Percentiles rank a stretch among this genome's conserved stretches.
These are phyloP conservation scores for Lepus timidus DNA, from an alignment of 2,113 vertebrate species.

Conservation along the genomic window DNA sequence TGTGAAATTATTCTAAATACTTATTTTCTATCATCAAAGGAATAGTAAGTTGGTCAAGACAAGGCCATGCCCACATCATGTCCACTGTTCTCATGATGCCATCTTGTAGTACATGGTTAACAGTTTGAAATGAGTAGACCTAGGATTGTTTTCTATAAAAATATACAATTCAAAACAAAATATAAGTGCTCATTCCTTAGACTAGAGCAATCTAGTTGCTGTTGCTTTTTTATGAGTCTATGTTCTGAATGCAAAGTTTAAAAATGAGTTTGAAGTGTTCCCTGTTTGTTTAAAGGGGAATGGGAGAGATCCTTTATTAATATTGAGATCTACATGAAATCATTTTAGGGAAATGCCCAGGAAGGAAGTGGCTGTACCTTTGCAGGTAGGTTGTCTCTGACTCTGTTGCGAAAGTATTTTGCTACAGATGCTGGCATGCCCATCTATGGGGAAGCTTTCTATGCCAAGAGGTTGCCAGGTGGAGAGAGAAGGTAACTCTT, in stretches of 20 bases:
- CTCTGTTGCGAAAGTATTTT: not conserved
- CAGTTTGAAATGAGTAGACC: not conserved
- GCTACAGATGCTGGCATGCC: not conserved
- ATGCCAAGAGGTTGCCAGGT: not conserved
- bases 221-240: not conserved
- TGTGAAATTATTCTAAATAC: not conserved
- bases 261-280: not conserved
- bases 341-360: not conserved
- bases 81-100: not conserved
- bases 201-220: not conserved
- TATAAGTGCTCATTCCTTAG: not conserved
- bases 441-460: not conserved
- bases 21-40: slow-evolving; percentile 12
- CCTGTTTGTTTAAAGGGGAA: not conserved
- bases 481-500: not conserved
- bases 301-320: not conserved
- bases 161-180: not conserved
- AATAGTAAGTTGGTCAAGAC: not conserved
- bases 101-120: not conserved
- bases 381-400: not conserved
- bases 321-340: not conserved
- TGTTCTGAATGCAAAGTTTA: slow-evolving; percentile 14
- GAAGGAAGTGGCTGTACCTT: not conserved
- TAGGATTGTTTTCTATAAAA: not conserved
- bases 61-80: not conserved